phyloP scores from a whole-genome alignment of 2,113 vertebrate species.

The Austrofundulus limnaeus region DNA sequence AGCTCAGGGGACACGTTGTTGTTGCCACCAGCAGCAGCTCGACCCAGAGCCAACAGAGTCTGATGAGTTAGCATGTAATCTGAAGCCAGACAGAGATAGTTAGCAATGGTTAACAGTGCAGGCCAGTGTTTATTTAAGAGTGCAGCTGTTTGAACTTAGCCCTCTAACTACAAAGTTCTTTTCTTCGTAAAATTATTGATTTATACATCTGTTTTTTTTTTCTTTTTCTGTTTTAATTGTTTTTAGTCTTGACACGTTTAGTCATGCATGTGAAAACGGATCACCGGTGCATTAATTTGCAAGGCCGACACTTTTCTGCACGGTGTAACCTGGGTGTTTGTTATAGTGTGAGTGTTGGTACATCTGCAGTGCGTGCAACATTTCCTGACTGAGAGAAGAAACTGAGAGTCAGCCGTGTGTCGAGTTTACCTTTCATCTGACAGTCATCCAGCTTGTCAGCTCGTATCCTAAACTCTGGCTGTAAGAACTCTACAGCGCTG shows the following conservation, averaged over 20 bases:
- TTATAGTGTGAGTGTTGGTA: conserved; percentile 1
- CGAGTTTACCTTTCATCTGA: conserved; percentile 37
- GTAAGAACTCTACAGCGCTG: conserved; percentile 6
- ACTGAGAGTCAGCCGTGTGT: conserved; percentile 14
- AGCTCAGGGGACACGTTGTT: conserved; percentile 28
- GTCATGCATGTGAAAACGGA: conserved; percentile 1
- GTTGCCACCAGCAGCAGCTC: conserved; percentile 1
- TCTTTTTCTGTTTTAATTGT: not conserved
- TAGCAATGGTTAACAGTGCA: not conserved
- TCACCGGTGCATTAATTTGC: not conserved
- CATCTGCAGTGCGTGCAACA: conserved; percentile 13
- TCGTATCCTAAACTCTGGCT: conserved; percentile 42
- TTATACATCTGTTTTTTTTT: not conserved
- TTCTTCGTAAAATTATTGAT: conserved; percentile 2
- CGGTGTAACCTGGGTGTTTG: not conserved
- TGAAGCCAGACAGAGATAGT: not conserved
- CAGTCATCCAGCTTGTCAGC: conserved; percentile 53
- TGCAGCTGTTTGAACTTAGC: conserved; percentile 30
- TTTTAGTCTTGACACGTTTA: not conserved
- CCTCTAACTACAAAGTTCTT: not conserved
- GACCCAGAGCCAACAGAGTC: conserved; percentile 11
- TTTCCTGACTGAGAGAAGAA: not conserved
- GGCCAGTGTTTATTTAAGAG: conserved; percentile 27
- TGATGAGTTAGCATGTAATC: conserved; percentile 43
- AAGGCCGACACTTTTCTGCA: conserved; percentile 8